Evolutionary conservation across 1,140 invertebrate species (phyloP).

Genomic region (Mercenaria mercenaria): DNA sequence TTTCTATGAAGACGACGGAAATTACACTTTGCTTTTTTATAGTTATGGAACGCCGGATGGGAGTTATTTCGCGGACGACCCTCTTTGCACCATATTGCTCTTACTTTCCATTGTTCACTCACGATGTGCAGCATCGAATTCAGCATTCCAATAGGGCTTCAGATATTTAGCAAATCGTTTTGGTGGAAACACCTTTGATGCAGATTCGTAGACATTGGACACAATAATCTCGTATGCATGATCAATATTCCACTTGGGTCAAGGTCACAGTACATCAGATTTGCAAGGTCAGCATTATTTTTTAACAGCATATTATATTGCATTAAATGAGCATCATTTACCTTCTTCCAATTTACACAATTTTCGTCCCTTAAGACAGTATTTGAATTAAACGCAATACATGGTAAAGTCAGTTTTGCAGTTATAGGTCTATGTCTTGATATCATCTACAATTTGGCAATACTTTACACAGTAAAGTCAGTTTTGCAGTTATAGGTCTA

Average conservation of each 20-base stretch:
- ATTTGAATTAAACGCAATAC: no score
- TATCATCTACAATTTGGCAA: no score
- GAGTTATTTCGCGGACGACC: background rate
- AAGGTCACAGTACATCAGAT: background rate
- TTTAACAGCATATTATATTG: no score
- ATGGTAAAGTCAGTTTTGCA: background rate
- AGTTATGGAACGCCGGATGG: background rate
- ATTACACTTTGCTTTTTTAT: constrained; percentile 1
- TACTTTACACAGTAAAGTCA: no score
- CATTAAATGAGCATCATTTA: no score
- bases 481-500: background rate
- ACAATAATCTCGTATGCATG: background rate
- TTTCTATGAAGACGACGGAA: constrained; percentile 22
- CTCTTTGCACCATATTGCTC: background rate
- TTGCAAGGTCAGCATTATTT: background rate
- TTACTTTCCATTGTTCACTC: background rate
- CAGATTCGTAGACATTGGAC: no score
- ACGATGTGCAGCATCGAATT: background rate
- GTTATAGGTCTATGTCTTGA: background rate
- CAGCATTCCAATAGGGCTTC: no score
- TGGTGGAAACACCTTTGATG: no score
- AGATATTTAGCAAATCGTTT: no score
- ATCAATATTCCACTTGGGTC: background rate
- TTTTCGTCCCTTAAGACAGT: no score
- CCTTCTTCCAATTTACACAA: no score